Percentiles rank a stretch among this genome's conserved stretches.
These are phyloP conservation scores for Oreochromis grahami DNA, from an alignment of 2,797 vertebrate genomes.

Conservation along the genomic window DNA sequence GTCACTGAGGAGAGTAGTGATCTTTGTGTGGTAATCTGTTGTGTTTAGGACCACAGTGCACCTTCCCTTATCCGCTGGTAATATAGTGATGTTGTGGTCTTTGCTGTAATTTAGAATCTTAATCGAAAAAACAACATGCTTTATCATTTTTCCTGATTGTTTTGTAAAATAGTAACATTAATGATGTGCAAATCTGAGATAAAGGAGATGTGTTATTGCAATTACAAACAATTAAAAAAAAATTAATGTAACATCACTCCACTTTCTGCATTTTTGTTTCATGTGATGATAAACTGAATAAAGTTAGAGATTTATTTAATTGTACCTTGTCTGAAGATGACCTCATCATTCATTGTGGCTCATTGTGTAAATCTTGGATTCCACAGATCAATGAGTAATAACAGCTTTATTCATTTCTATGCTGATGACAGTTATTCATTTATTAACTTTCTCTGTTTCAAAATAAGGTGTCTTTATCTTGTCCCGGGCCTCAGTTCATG, in stretches of 20 bases:
- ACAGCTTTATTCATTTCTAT: neutral
- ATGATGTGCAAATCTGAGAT: neutral
- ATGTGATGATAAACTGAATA: neutral
- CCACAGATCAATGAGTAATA: neutral
- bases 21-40: too few species aligned
- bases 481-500: neutral
- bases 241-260: neutral
- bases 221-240: neutral
- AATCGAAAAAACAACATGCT: neutral
- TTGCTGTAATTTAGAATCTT: neutral
- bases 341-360: neutral
- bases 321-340: neutral
- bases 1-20: too few species aligned
- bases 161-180: neutral
- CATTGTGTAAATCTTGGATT: neutral
- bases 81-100: too few species aligned
- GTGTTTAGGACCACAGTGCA: too few species aligned
- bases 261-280: neutral
- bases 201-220: neutral
- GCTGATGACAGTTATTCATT: neutral
- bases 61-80: too few species aligned
- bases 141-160: neutral
- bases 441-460: neutral
- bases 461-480: neutral
- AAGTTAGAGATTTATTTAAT: neutral